Evolutionary conservation across 2,113 vertebrate genomes (phyloP).

Genomic region (Ovibos moschatus): DNA sequence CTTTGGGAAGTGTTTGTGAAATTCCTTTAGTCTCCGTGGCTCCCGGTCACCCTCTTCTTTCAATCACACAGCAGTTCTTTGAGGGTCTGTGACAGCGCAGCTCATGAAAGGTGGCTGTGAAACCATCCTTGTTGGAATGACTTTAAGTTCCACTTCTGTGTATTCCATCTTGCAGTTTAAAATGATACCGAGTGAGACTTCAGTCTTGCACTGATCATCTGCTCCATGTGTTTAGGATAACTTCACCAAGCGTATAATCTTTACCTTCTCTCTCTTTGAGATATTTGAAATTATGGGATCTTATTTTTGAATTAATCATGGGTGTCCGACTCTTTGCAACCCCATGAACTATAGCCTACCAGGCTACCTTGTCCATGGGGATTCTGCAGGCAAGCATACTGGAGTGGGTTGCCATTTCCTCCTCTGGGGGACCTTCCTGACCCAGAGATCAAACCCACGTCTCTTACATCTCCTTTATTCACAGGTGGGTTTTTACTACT

Average conservation of each 20-base stretch:
- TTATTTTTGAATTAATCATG: background rate
- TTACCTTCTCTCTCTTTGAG: background rate
- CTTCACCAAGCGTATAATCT: background rate
- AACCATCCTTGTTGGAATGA: background rate
- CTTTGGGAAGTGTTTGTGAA: background rate
- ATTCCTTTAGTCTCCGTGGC: background rate
- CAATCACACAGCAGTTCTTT: background rate
- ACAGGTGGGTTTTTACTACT: background rate
- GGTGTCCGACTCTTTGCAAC: background rate
- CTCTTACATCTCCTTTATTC: background rate
- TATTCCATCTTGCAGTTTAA: background rate
- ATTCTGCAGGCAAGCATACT: background rate
- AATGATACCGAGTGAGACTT: background rate
- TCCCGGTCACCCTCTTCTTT: accelerated
- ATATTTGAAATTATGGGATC: background rate
- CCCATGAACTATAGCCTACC: background rate
- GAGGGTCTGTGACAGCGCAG: background rate
- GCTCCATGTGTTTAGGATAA: background rate
- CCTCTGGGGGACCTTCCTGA: background rate
- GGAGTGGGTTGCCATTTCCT: background rate
- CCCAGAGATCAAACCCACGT: background rate
- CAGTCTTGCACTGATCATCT: background rate
- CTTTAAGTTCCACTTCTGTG: background rate
- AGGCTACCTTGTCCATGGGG: background rate
- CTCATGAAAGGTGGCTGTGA: background rate